Conservation (phyloP, 2,113 vertebrate species). For the Sardina pilchardus region DNA sequence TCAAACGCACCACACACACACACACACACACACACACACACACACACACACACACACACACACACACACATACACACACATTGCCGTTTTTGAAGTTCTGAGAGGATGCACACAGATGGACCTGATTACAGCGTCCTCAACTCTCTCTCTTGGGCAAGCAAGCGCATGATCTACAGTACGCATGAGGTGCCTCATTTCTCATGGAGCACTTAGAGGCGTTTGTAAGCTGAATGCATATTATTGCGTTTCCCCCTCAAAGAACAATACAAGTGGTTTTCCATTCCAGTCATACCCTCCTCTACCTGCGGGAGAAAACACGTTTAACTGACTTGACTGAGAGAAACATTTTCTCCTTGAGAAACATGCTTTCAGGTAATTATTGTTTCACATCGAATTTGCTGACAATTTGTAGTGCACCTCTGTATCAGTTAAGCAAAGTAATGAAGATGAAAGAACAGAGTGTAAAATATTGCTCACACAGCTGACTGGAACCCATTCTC, state of each 20-base stretch:
- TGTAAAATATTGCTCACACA: not conserved
- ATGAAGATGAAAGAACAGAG: not conserved
- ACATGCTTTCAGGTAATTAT: slow-evolving; percentile 15
- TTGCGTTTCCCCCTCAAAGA: not conserved
- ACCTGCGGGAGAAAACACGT: not conserved
- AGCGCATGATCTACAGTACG: too few species aligned
- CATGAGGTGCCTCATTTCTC: not conserved
- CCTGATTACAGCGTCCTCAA: too few species aligned
- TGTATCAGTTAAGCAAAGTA: not conserved
- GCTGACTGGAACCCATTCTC: not conserved
- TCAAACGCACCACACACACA: too few species aligned
- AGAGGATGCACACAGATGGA: not conserved
- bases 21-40: too few species aligned
- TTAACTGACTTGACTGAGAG: not conserved
- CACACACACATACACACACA: not conserved
- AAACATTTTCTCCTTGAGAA: slow-evolving; percentile 14
- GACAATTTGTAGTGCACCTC: not conserved
- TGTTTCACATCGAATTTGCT: not conserved
- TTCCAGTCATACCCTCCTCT: not conserved
- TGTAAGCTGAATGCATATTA: not conserved
- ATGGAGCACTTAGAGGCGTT: not conserved
- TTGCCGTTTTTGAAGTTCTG: too few species aligned
- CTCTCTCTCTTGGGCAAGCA: too few species aligned
- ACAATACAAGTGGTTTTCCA: not conserved
- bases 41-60: not conserved